Evolutionary conservation across 2,113 vertebrate species (phyloP), one percentile per base, ranked within the genome.

Genomic region (Chaetodon auriga): DNA sequence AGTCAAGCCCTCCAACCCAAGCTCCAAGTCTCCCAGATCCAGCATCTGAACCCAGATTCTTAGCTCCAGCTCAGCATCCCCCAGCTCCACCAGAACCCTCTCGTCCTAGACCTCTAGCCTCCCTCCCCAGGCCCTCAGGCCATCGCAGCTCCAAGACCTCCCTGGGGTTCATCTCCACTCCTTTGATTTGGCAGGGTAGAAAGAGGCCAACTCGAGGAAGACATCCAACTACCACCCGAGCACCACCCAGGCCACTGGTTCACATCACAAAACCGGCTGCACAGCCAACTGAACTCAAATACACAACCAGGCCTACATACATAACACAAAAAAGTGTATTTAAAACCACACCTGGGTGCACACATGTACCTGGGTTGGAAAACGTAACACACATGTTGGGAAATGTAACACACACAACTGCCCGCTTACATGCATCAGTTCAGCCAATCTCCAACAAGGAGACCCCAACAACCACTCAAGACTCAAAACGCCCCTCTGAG

Each of bases 81-180:
- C 55, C 46, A 53, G 58, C 65, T 58, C 48, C 65, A 15, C 68
- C 84, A 16, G 68, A 85, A 61, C 48, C 84, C 0, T 35, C 78
- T 12, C 80, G n/a, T 7, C 62, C 83, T 18, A 69, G 78, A 64
- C 91, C 66, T 36, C 76, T 55, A 7, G 53, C 77, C 18, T 75
- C 35, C 54, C 13, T 55, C 21, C 46, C 25, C 2, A 68, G 88
- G 35, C 35, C 57, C 9, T 79, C 54, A 9, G 53, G 75, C 12
- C 83, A 72, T 46, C 88, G 81, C 19, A 88, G 76, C 58, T 85
- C 91, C 43, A 95, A 85, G 80, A 92, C 89, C 5, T 90, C 91
- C 38, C 94, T 97, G 86, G 95, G 95, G 64, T 96, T 96, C 88
- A 97, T 97, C 72, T 97, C 96, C 83, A 97, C 95, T 0, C 96